Evolutionary conservation across 2,888 invertebrate species (phyloP).

Genomic region (Tridacna crocea): DNA sequence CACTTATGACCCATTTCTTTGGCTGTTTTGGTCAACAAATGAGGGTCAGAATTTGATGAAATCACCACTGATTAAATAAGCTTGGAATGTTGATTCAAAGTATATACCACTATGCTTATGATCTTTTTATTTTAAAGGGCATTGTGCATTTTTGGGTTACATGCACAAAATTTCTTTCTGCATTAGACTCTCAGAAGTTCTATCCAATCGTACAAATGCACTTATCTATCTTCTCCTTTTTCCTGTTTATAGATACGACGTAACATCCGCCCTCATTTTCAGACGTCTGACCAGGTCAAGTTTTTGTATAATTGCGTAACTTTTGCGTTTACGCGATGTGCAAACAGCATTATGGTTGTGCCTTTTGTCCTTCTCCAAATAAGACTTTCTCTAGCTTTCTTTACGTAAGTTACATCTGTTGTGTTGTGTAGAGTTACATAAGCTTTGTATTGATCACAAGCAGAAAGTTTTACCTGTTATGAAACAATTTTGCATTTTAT

Average conservation of each 20-base stretch:
- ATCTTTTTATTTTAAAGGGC: too few species aligned
- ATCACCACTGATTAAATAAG: too few species aligned
- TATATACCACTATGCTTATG: too few species aligned
- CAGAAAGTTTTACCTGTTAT: too few species aligned
- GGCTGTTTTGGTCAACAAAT: too few species aligned
- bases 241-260: constrained; percentile 53
- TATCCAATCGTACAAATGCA: neutral
- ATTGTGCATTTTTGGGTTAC: too few species aligned
- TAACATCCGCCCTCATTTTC: constrained; percentile 88
- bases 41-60: too few species aligned
- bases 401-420: constrained; percentile 88
- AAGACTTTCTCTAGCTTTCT: constrained; percentile 90
- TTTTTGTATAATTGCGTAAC: constrained; percentile 92
- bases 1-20: too few species aligned
- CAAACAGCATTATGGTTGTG: constrained; percentile 95
- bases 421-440: neutral
- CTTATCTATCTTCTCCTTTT: neutral
- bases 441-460: neutral
- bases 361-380: constrained; percentile 96
- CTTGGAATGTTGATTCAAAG: too few species aligned
- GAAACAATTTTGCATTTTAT: too few species aligned
- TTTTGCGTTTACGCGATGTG: constrained; percentile 91
- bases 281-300: constrained; percentile 66
- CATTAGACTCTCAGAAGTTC: too few species aligned
- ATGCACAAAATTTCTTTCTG: too few species aligned